Percentiles rank a stretch among this genome's conserved stretches.
Conservation (phyloP, 2,797 vertebrate genomes). For the Pristis pectinata region DNA sequence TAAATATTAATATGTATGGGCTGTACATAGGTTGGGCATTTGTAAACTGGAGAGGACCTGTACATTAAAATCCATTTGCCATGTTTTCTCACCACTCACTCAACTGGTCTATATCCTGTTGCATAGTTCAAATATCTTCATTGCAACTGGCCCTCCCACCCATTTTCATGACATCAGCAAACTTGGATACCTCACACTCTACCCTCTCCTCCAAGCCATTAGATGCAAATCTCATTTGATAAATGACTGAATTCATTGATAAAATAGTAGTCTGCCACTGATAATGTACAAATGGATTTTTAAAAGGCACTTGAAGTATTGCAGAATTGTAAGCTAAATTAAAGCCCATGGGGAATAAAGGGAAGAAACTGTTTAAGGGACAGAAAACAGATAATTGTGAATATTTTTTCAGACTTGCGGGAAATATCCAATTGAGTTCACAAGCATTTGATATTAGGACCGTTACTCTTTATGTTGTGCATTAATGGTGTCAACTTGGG, state of each 20-base stretch:
- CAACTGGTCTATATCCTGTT: no score
- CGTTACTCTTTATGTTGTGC: background rate
- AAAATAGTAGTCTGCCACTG: no score
- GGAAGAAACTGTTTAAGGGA: background rate
- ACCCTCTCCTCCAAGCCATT: no score
- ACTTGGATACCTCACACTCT: no score
- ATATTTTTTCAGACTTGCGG: background rate
- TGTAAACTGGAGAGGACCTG: no score
- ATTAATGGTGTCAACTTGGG: background rate
- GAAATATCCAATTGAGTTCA: background rate
- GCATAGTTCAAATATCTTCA: no score
- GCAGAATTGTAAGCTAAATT: background rate
- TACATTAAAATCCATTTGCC: no score
- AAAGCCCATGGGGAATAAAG: background rate
- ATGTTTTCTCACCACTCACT: no score
- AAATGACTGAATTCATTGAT: background rate
- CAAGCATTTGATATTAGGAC: background rate
- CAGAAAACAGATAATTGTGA: background rate
- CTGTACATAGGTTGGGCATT: no score
- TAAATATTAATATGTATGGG: no score
- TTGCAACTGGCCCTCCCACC: no score
- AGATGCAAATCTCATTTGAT: background rate
- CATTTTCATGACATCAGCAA: no score
- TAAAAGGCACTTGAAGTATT: background rate
- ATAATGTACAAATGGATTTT: background rate